A percentile compares a stretch with the other conserved stretches of the same genome.
Conservation (phyloP, 2,113 vertebrate species). For the Ophthalmolycus amberensis region DNA sequence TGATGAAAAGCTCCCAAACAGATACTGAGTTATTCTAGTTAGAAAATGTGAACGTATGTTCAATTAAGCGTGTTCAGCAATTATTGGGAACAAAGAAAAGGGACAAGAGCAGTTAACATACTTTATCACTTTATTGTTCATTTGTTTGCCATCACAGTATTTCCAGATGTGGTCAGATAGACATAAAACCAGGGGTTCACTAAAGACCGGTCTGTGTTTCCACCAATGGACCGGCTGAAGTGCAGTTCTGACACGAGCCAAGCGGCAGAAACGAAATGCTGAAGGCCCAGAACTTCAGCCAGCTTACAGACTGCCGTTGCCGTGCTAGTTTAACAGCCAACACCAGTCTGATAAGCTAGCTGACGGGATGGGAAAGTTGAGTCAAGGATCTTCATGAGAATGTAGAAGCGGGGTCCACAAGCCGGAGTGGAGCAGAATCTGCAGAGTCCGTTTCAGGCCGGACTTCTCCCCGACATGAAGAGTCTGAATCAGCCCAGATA, state of each 20-base stretch:
- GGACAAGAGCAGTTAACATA: background rate
- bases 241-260: background rate
- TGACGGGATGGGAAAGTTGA: conserved; percentile 86
- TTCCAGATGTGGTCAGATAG: background rate
- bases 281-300: conserved; percentile 93
- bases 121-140: conserved; percentile 62
- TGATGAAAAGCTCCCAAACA: background rate
- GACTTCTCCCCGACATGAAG: background rate
- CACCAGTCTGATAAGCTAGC: conserved; percentile 99
- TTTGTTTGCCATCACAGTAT: conserved; percentile 8
- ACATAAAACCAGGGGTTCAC: background rate
- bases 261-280: conserved; percentile 26
- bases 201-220: background rate
- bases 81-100: background rate
- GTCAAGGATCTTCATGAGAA: background rate
- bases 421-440: background rate
- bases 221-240: background rate
- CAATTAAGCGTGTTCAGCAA: background rate
- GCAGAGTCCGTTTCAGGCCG: background rate
- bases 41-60: background rate
- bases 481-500: background rate
- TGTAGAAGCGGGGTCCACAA: background rate
- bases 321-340: conserved; percentile 93
- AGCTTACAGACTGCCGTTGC: conserved; percentile 99
- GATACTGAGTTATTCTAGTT: background rate